These are phyloP conservation scores for Berghia stephanieae DNA, from an alignment of 1,140 invertebrate species.

Conservation along the genomic window DNA sequence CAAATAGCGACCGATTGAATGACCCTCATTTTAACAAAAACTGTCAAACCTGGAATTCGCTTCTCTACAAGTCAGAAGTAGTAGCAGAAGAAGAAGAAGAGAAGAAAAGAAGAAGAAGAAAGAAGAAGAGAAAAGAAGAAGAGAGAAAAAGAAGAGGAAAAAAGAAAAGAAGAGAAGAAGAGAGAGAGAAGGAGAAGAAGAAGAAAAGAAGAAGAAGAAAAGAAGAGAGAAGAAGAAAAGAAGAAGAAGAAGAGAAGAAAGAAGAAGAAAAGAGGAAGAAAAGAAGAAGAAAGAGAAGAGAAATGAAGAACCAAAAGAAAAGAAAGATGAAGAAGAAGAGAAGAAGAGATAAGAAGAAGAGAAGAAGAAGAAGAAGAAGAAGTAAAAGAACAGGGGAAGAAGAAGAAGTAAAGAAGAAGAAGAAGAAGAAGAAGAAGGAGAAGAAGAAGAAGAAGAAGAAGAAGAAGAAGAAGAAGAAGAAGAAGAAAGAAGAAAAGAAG, in stretches of 20 bases:
- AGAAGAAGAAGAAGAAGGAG: constrained; percentile 15
- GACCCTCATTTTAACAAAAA: no score
- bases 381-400: not conserved
- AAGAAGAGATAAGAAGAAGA: not conserved
- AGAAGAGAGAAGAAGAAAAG: not conserved
- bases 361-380: not conserved
- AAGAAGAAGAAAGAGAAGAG: not conserved
- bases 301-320: not conserved
- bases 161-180: not conserved
- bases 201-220: not conserved
- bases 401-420: constrained; percentile 8
- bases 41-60: not conserved
- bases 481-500: not conserved
- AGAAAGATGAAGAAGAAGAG: not conserved
- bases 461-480: not conserved
- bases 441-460: not conserved
- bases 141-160: not conserved
- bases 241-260: not conserved
- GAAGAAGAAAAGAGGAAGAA: not conserved
- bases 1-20: no score
- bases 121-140: not conserved
- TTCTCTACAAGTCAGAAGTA: not conserved
- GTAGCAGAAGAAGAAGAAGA: not conserved
- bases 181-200: not conserved
- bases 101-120: not conserved